Evolutionary conservation across 2,888 invertebrate species (phyloP).

Genomic region (Yponomeuta cagnagella): DNA sequence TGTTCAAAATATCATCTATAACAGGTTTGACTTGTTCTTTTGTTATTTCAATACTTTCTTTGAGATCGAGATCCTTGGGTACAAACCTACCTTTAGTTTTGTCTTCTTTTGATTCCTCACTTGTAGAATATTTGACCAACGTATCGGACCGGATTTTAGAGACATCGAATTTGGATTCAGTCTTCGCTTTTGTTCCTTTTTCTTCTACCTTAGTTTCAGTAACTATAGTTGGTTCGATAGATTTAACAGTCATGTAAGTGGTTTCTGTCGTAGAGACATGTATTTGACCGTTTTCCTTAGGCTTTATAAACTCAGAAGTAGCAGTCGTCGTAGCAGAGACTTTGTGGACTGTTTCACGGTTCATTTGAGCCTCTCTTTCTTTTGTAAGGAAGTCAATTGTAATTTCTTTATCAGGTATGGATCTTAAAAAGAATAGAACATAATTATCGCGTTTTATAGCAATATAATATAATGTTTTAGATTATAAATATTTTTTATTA

Average conservation of each 20-base stretch:
- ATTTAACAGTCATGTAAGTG: constrained; percentile 32
- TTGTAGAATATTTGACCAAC: constrained; percentile 54
- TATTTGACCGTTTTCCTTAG: constrained; percentile 22
- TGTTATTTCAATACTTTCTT: constrained; percentile 49
- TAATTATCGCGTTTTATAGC: too few relatives aligned
- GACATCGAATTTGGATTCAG: constrained; percentile 53
- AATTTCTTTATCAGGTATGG: constrained; percentile 42
- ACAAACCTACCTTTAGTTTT: constrained; percentile 32
- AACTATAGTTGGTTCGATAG: constrained; percentile 30
- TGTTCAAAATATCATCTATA: constrained; percentile 63
- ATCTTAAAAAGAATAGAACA: constrained; percentile 31
- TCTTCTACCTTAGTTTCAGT: constrained; percentile 31
- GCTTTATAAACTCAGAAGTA: constrained; percentile 20
- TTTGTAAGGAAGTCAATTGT: constrained; percentile 48
- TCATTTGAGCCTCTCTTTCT: constrained; percentile 57
- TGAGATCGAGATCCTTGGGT: constrained; percentile 42
- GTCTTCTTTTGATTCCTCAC: constrained; percentile 32
- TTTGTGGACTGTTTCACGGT: constrained; percentile 37
- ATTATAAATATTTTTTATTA: not conserved
- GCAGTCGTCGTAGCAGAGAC: constrained; percentile 16
- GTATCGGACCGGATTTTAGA: constrained; percentile 63
- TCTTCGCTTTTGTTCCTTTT: constrained; percentile 29
- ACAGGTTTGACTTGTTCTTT: constrained; percentile 63
- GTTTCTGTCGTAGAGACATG: constrained; percentile 36
- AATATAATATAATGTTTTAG: not conserved